Percentiles rank a stretch among this genome's conserved stretches.
These are phyloP conservation scores for Cyphomyrus discorhynchus DNA, from an alignment of 2,113 vertebrate genomes.

Conservation along the genomic window DNA sequence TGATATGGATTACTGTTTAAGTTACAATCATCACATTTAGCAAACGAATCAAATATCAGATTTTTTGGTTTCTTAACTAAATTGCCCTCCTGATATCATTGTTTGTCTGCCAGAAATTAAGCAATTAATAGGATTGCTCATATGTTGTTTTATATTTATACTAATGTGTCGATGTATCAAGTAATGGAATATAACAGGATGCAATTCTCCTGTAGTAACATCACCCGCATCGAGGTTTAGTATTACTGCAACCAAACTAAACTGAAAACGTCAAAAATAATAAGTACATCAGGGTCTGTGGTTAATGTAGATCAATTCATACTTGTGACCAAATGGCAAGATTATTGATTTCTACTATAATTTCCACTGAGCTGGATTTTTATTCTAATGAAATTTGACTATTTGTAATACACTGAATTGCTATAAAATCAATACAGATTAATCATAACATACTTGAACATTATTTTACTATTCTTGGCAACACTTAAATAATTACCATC, in stretches of 20 bases:
- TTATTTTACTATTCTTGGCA: not conserved
- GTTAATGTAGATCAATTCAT: not conserved
- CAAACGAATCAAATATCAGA: not conserved
- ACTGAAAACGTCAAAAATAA: not conserved
- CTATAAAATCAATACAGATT: not conserved
- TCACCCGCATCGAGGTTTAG: not conserved
- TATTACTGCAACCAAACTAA: not conserved
- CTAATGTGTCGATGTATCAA: not conserved
- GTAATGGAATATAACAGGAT: not conserved
- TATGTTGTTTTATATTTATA: not conserved
- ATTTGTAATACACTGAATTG: not conserved
- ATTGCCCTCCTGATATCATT: not conserved
- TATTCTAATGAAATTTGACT: not conserved
- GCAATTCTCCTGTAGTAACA: not conserved
- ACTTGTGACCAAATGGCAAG: not conserved
- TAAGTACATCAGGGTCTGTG: not conserved
- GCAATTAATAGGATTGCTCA: not conserved
- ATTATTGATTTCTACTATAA: not conserved
- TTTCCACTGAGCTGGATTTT: not conserved
- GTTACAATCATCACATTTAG: not conserved
- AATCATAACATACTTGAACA: not conserved
- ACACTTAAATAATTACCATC: not conserved
- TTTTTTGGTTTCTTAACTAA: not conserved
- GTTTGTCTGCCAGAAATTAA: not conserved
- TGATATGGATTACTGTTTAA: not conserved